Conservation (phyloP, 2,113 vertebrate genomes). For the Campylomormyrus numenius region DNA sequence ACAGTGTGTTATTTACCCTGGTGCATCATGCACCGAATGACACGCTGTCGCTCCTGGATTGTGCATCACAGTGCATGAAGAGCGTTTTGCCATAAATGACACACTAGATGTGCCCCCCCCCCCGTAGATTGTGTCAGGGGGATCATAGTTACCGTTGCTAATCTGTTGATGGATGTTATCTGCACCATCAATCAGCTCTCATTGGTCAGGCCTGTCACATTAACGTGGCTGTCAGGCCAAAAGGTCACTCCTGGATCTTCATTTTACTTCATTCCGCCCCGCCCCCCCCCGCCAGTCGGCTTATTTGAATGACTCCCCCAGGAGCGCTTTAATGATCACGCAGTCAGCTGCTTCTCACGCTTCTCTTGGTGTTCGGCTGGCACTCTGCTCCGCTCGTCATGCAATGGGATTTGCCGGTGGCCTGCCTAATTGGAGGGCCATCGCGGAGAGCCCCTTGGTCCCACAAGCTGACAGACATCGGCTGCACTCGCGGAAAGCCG, state of each 20-base stretch:
- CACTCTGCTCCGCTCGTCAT: neutral
- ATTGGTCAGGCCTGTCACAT: neutral
- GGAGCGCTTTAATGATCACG: neutral
- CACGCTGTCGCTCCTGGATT: neutral
- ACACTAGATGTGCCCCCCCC: neutral
- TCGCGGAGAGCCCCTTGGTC: neutral
- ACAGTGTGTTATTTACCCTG: neutral
- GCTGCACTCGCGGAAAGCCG: neutral
- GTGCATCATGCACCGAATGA: neutral
- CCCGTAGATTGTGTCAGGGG: neutral
- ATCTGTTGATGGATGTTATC: neutral
- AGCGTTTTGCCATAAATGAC: neutral
- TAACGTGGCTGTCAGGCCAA: neutral
- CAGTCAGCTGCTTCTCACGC: neutral
- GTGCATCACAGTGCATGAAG: neutral
- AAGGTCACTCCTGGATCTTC: neutral
- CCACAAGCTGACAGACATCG: neutral
- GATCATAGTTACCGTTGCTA: neutral
- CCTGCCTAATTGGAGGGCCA: neutral
- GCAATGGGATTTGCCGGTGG: neutral
- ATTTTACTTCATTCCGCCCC: neutral
- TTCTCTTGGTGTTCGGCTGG: neutral
- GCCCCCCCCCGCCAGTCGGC: neutral
- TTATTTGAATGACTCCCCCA: constrained; percentile 2
- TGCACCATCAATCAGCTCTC: neutral